Percentiles rank a stretch among this genome's conserved stretches.
Evolutionary conservation across 2,113 vertebrate genomes (phyloP).

Genomic region (Ifrita kowaldi): DNA sequence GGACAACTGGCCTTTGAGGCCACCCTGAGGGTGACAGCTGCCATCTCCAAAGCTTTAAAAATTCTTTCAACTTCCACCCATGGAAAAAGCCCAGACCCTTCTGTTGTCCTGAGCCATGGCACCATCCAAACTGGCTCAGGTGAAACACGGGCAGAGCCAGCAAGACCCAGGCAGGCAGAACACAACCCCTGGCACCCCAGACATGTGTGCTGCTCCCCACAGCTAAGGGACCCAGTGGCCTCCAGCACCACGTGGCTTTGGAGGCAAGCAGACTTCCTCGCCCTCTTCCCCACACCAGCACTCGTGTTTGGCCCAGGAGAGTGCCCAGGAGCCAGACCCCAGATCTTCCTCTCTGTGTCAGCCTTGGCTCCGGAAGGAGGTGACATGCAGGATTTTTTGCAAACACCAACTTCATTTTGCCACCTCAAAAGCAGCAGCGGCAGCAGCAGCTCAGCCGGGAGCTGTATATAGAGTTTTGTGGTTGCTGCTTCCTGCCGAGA

Average conservation of each 20-base stretch:
- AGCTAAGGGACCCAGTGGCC: fast-evolving
- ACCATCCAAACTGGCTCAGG: background rate
- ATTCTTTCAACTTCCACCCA: background rate
- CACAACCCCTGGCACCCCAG: background rate
- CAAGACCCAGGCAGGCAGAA: background rate
- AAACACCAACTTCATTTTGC: background rate
- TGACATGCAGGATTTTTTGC: background rate
- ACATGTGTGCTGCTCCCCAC: fast-evolving
- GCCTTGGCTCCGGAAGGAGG: background rate
- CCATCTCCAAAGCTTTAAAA: background rate
- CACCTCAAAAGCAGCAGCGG: conserved; percentile 23
- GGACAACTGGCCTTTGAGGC: background rate
- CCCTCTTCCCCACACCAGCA: background rate
- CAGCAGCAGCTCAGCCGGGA: background rate
- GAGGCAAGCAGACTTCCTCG: fast-evolving
- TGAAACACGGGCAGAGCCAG: background rate
- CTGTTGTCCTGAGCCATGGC: background rate
- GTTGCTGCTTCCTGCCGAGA: conserved; percentile 43
- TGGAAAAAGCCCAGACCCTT: background rate
- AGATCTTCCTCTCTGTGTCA: background rate
- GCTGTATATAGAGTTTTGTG: conserved; percentile 32
- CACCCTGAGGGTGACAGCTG: background rate
- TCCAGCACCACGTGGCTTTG: background rate
- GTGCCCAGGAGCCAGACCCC: background rate
- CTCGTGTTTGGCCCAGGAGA: background rate